A percentile compares a stretch with the other conserved stretches of the same genome.
phyloP scores from a whole-genome alignment of 1,140 invertebrate genomes.

The Heliothis subflexa region DNA sequence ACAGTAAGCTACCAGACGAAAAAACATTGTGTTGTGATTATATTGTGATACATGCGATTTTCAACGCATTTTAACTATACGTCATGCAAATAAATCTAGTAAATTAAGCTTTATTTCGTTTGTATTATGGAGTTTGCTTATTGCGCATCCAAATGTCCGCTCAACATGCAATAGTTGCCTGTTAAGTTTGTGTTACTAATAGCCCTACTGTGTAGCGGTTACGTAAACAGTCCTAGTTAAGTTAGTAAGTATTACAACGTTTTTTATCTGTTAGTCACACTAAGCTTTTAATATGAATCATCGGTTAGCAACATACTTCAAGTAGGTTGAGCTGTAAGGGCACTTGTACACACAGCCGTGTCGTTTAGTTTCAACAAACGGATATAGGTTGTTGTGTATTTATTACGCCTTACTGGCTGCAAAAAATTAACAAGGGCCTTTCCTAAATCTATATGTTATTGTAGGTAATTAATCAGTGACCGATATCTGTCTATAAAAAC shows the following conservation, averaged over 20 bases:
- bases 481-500: constrained; percentile 7
- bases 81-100: not conserved
- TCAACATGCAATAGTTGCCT: constrained; percentile 3
- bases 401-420: not conserved
- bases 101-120: not conserved
- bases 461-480: not conserved
- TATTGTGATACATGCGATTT: constrained; percentile 1
- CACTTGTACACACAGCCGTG: constrained; percentile 14
- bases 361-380: constrained; percentile 6
- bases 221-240: not conserved
- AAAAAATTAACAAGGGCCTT: not conserved
- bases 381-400: not conserved
- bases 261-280: constrained; percentile 39
- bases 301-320: constrained; percentile 1
- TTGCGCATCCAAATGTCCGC: not conserved
- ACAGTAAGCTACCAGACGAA: constrained; percentile 31
- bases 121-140: not conserved
- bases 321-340: not conserved
- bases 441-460: not conserved
- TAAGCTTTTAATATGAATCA: constrained; percentile 28
- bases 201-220: not conserved
- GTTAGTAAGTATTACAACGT: constrained; percentile 32
- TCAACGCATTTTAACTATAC: constrained; percentile 1
- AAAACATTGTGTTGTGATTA: constrained; percentile 8
- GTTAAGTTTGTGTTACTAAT: not conserved